Percentiles rank a stretch among this genome's conserved stretches.
These are phyloP conservation scores for Pelecanus crispus DNA, from an alignment of 2,113 vertebrate genomes.

Conservation along the genomic window DNA sequence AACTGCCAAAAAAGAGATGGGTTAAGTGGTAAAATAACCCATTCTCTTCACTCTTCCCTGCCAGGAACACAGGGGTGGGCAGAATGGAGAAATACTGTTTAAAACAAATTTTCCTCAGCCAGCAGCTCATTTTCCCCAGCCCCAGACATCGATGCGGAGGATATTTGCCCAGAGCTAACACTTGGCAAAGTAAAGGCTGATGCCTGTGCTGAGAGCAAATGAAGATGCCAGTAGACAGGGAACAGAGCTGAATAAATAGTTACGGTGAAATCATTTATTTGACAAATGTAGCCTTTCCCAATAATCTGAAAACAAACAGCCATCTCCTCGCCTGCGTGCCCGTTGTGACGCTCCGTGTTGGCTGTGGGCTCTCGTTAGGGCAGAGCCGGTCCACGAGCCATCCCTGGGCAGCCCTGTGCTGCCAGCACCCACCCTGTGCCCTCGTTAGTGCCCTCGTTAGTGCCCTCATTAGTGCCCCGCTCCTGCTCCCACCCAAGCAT, in stretches of 20 bases:
- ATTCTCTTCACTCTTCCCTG: background rate
- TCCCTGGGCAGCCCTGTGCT: background rate
- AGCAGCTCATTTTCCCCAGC: background rate
- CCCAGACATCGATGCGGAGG: background rate
- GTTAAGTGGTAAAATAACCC: background rate
- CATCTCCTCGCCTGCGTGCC: background rate
- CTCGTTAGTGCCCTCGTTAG: background rate
- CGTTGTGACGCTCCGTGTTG: fast-evolving
- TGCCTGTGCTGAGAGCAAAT: background rate
- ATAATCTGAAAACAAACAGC: background rate
- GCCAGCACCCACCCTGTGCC: background rate
- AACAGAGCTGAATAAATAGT: background rate
- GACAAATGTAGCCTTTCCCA: background rate
- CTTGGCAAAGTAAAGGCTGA: background rate
- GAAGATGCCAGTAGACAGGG: background rate
- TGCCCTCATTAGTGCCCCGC: background rate
- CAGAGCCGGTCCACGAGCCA: fast-evolving
- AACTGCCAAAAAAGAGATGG: background rate
- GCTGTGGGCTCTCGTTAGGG: background rate
- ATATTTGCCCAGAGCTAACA: background rate
- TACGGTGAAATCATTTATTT: background rate
- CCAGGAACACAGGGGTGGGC: background rate
- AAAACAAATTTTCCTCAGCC: background rate
- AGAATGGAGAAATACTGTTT: background rate
- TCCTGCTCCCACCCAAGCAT: background rate